phyloP scores from a whole-genome alignment of 2,888 invertebrate species.

The Ichneumoninae sp. region DNA sequence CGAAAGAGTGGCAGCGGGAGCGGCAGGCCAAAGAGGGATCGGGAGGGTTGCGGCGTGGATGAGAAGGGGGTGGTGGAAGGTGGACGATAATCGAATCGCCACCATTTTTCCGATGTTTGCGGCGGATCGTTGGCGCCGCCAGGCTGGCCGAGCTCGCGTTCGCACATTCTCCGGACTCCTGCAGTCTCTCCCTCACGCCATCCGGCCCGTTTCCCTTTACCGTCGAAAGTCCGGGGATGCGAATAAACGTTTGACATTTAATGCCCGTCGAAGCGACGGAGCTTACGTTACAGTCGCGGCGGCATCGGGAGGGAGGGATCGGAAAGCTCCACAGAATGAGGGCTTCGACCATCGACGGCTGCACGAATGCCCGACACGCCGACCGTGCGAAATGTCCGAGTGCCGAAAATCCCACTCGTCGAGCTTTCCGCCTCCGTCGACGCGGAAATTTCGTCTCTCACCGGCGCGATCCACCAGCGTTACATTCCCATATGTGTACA shows the following conservation, averaged over 20 bases:
- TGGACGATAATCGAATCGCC: slow-evolving; percentile 73
- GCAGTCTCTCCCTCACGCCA: slow-evolving; percentile 32
- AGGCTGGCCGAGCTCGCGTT: slow-evolving; percentile 53
- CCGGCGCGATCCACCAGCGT: not conserved
- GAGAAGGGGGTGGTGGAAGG: slow-evolving; percentile 64
- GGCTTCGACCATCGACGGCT: slow-evolving; percentile 28
- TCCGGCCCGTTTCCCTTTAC: slow-evolving; percentile 59
- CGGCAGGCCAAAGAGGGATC: slow-evolving; percentile 31
- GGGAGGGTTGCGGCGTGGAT: slow-evolving; percentile 56
- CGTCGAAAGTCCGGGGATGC: slow-evolving; percentile 74
- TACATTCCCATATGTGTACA: not conserved
- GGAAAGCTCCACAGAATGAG: slow-evolving; percentile 39
- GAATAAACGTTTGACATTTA: slow-evolving; percentile 81
- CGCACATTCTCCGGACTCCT: slow-evolving; percentile 37
- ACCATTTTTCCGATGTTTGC: slow-evolving; percentile 74
- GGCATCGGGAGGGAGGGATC: not conserved
- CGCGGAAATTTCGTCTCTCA: slow-evolving; percentile 35
- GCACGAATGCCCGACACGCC: slow-evolving; percentile 25
- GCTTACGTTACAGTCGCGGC: slow-evolving; percentile 66
- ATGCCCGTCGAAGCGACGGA: slow-evolving; percentile 75
- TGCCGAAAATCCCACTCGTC: slow-evolving; percentile 61
- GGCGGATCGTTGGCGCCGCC: slow-evolving; percentile 69
- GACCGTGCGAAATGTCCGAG: slow-evolving; percentile 52
- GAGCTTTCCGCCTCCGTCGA: slow-evolving; percentile 62
- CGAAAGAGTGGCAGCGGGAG: slow-evolving; percentile 18